A percentile compares a stretch with the other conserved stretches of the same genome.
Conservation (phyloP, 2,113 vertebrate genomes). For the Microcebus jonahi region DNA sequence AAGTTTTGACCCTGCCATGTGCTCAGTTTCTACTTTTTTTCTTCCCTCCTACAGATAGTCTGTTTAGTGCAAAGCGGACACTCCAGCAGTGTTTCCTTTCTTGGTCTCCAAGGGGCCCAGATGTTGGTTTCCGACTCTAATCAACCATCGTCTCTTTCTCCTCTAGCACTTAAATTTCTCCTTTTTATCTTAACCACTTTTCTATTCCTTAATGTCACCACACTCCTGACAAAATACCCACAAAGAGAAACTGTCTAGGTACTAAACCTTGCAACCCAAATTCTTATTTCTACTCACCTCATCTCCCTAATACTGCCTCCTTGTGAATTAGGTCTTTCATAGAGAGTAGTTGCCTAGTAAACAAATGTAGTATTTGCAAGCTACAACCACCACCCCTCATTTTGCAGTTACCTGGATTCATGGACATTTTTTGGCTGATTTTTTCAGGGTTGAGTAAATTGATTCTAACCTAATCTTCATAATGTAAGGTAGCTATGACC, state of each 20-base stretch:
- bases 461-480: neutral
- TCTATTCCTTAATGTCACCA: neutral
- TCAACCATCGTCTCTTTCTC: neutral
- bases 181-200: neutral
- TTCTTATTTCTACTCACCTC: neutral
- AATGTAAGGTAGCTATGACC: neutral
- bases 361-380: neutral
- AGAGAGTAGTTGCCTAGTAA: neutral
- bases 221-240: neutral
- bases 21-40: neutral
- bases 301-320: neutral
- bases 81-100: neutral
- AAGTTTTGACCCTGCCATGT: neutral
- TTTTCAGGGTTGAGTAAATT: neutral
- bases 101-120: neutral
- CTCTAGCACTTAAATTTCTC: neutral
- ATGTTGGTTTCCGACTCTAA: neutral
- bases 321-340: neutral
- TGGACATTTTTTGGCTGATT: neutral
- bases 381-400: no score
- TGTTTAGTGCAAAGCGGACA: neutral
- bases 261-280: neutral
- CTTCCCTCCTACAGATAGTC: neutral
- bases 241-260: neutral
- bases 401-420: neutral